Evolutionary conservation across 2,888 invertebrate species (phyloP).

Genomic region (Minunthozetes semirufus): DNA sequence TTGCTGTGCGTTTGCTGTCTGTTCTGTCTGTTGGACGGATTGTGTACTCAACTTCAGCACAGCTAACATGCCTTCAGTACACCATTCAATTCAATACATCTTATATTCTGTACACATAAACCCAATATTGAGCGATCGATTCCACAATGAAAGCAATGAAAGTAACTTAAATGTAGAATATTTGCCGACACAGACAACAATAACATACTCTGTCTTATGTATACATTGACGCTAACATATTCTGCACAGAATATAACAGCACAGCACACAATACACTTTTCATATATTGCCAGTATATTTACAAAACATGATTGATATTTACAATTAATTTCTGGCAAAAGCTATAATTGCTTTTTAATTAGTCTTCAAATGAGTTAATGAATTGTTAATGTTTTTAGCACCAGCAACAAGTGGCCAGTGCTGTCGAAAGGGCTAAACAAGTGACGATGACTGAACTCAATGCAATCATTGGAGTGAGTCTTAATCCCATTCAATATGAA

Average conservation of each 20-base stretch:
- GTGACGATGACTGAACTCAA: constrained; percentile 96
- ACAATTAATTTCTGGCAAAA: too few relatives aligned
- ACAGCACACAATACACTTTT: too few relatives aligned
- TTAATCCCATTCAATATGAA: too few relatives aligned
- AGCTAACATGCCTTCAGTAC: not conserved
- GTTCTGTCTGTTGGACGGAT: not conserved
- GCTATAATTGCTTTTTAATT: too few relatives aligned
- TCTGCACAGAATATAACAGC: too few relatives aligned
- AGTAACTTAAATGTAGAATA: constrained; percentile 13
- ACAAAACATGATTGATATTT: too few relatives aligned
- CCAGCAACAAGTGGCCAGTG: constrained; percentile 90
- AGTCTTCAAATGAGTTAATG: too few relatives aligned
- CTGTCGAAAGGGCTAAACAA: constrained; percentile 94
- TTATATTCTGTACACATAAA: not conserved
- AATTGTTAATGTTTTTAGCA: constrained; percentile 54
- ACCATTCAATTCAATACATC: constrained; percentile 3
- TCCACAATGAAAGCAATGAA: constrained; percentile 12
- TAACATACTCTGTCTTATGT: not conserved
- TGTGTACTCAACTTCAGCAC: not conserved
- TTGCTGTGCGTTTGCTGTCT: not conserved
- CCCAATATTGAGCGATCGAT: constrained; percentile 16
- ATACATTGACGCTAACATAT: not conserved
- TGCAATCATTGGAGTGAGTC: constrained; percentile 90
- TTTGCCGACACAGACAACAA: not conserved
- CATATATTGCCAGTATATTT: too few relatives aligned